Conservation (phyloP, 2,797 vertebrate species). For the Enteromius viviparus region DNA sequence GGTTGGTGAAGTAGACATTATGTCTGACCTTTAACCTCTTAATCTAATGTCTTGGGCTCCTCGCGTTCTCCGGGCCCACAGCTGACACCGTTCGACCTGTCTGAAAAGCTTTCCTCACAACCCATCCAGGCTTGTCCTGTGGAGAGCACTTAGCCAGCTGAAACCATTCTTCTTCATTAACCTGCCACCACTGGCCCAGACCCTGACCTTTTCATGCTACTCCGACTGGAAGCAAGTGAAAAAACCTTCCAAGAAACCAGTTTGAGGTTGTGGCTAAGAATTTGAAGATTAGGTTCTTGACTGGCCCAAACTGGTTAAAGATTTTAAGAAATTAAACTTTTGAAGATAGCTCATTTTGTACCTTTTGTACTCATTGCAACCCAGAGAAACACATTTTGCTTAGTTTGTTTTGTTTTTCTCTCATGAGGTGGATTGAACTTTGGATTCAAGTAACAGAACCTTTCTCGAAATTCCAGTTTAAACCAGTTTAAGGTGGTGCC, state of each 20-base stretch:
- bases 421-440: conserved; percentile 28
- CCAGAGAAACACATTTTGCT: background rate
- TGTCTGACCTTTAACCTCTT: conserved; percentile 15
- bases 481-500: background rate
- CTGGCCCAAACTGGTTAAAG: background rate
- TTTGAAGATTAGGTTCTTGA: background rate
- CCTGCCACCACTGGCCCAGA: conserved; percentile 41
- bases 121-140: conserved; percentile 18
- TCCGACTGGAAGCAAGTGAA: conserved; percentile 12
- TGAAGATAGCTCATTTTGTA: background rate
- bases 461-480: background rate
- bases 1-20: background rate
- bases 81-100: conserved; percentile 23
- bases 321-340: background rate
- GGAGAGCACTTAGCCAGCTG: conserved; percentile 46
- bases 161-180: conserved; percentile 64
- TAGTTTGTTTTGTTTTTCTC: background rate
- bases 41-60: conserved; percentile 26
- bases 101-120: conserved; percentile 24
- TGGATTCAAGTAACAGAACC: background rate
- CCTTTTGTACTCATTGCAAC: conserved; percentile 2
- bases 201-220: conserved; percentile 15
- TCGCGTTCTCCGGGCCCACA: background rate
- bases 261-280: background rate
- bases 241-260: background rate